phyloP scores from a whole-genome alignment of 2,113 vertebrate genomes.

The Acanthochromis polyacanthus region DNA sequence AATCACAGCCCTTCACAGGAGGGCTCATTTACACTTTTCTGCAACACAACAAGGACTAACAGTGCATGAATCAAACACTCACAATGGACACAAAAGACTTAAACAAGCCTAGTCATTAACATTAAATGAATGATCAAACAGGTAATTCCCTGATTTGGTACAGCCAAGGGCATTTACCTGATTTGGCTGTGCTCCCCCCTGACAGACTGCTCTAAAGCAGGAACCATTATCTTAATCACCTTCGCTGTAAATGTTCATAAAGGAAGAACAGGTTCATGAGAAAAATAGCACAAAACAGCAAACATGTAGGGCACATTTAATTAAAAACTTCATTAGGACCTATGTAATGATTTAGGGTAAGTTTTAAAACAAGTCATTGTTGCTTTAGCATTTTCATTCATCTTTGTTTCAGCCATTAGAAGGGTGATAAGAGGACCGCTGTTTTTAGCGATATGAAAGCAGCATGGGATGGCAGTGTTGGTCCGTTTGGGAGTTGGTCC shows the following conservation, averaged over 20 bases:
- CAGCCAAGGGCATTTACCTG: constrained; percentile 46
- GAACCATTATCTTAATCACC: constrained; percentile 38
- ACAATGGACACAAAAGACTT: constrained; percentile 42
- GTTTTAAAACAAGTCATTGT: background rate
- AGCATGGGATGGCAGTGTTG: too few relatives aligned
- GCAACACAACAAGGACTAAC: constrained; percentile 30
- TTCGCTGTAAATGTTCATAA: constrained; percentile 14
- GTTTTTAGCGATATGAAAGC: too few relatives aligned
- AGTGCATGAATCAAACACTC: constrained; percentile 40
- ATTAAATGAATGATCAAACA: constrained; percentile 34
- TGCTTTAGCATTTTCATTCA: background rate
- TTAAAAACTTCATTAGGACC: constrained; percentile 1
- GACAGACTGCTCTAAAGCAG: constrained; percentile 9
- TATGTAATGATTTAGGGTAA: constrained; percentile 6
- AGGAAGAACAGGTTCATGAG: constrained; percentile 4
- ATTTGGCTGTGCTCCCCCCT: constrained; percentile 3
- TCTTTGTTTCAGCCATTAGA: too few relatives aligned
- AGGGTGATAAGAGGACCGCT: too few relatives aligned
- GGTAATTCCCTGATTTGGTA: constrained; percentile 39
- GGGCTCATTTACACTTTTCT: constrained; percentile 7
- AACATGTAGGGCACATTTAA: constrained; percentile 9
- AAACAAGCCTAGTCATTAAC: constrained; percentile 20
- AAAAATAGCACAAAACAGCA: constrained; percentile 8
- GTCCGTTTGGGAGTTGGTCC: too few relatives aligned
- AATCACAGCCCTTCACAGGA: constrained; percentile 36